Evolutionary conservation across 2,888 invertebrate genomes (phyloP).

Genomic region (Spodoptera littoralis): DNA sequence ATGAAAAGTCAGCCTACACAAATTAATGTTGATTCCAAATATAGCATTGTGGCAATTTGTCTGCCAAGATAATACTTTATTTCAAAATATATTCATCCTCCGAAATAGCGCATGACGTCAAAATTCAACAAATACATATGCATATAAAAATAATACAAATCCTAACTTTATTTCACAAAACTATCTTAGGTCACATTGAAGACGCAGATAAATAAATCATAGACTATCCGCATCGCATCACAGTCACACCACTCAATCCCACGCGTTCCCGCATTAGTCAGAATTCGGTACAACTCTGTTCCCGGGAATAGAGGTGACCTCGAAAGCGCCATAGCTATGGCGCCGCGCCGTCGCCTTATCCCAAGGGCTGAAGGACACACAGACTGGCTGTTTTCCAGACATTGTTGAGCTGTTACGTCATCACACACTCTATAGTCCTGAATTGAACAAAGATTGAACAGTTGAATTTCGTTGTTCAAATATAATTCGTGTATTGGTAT

Average conservation of each 20-base stretch:
- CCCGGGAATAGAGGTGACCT: conserved; percentile 64
- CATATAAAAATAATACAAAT: too few relatives aligned
- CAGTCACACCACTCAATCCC: conserved; percentile 7
- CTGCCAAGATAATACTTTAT: too few relatives aligned
- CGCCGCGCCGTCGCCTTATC: conserved; percentile 71
- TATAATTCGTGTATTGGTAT: not conserved
- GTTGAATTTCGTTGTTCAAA: not conserved
- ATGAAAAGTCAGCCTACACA: too few relatives aligned
- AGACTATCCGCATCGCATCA: not conserved
- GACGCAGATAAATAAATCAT: conserved; percentile 4
- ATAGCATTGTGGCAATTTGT: too few relatives aligned
- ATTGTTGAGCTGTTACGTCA: conserved; percentile 71
- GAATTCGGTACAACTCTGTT: conserved; percentile 51
- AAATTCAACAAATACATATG: too few relatives aligned
- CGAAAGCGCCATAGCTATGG: conserved; percentile 63
- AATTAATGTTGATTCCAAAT: too few relatives aligned
- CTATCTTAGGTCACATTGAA: too few relatives aligned
- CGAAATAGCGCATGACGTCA: too few relatives aligned
- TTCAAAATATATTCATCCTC: too few relatives aligned
- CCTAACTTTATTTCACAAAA: too few relatives aligned
- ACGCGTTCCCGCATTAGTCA: conserved; percentile 41
- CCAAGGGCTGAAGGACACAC: conserved; percentile 69
- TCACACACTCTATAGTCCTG: conserved; percentile 40
- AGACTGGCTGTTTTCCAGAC: conserved; percentile 70
- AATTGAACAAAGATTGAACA: conserved; percentile 47